Conservation (phyloP, 2,797 vertebrate species). For the Tragelaphus oryx region DNA sequence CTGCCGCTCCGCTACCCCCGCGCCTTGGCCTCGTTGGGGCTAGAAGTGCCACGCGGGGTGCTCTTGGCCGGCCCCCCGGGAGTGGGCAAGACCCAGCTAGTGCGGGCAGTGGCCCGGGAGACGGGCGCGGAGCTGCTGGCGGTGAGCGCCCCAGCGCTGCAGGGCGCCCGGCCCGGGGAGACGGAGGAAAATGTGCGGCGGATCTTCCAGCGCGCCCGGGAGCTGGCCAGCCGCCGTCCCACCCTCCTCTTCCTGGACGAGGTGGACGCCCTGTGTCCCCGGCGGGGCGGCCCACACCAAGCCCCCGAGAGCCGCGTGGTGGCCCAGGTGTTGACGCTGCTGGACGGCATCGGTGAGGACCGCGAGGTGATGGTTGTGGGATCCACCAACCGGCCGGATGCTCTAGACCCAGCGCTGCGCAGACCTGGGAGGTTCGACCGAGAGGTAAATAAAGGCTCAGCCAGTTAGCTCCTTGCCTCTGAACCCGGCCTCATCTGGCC, state of each 20-base stretch:
- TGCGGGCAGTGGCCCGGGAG: slow-evolving; percentile 85
- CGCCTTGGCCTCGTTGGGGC: slow-evolving; percentile 83
- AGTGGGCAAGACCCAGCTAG: slow-evolving; percentile 92
- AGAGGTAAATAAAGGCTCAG: slow-evolving; percentile 85
- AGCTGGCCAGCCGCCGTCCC: slow-evolving; percentile 83
- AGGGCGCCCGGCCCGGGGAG: slow-evolving; percentile 92
- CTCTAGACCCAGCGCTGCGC: slow-evolving; percentile 91
- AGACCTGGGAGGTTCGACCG: slow-evolving; percentile 94
- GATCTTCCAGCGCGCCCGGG: slow-evolving; percentile 85
- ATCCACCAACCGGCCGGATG: slow-evolving; percentile 91
- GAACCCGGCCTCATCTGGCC: not conserved
- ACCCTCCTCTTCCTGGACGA: slow-evolving; percentile 94
- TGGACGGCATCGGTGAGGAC: slow-evolving; percentile 86
- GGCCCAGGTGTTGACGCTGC: slow-evolving; percentile 93
- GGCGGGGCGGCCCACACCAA: slow-evolving; percentile 77
- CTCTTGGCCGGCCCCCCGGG: slow-evolving; percentile 93
- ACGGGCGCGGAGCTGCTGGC: slow-evolving; percentile 86
- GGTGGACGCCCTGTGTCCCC: slow-evolving; percentile 92
- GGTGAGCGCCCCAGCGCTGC: slow-evolving; percentile 87
- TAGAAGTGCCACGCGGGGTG: slow-evolving; percentile 88
- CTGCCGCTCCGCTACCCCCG: slow-evolving; percentile 88
- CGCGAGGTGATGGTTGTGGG: slow-evolving; percentile 87
- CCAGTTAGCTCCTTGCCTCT: no score
- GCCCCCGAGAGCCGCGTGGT: slow-evolving; percentile 90
- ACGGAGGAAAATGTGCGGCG: slow-evolving; percentile 90